Conservation (phyloP, 2,888 invertebrate genomes). For the Pecten maximus region DNA sequence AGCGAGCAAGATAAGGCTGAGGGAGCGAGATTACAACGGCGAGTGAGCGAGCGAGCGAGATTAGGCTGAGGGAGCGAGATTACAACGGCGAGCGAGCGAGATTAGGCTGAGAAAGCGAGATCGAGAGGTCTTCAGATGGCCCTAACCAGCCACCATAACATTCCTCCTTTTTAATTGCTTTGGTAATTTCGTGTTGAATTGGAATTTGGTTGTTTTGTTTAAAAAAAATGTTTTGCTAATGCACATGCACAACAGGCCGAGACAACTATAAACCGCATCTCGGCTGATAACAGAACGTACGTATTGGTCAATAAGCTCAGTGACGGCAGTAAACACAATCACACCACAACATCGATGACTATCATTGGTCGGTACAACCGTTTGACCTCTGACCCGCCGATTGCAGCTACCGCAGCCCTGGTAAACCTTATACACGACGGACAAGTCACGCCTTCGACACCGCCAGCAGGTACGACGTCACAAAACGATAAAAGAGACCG, state of each 20-base stretch:
- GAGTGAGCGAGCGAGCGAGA: no score
- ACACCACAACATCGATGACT: background rate
- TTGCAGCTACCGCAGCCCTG: background rate
- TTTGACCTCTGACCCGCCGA: conserved; percentile 1
- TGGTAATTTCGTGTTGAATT: background rate
- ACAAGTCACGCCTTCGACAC: background rate
- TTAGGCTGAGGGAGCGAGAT: no score
- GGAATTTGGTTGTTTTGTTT: background rate
- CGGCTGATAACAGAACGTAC: background rate
- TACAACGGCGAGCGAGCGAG: no score
- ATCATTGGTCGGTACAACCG: background rate
- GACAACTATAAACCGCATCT: background rate
- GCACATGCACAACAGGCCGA: background rate
- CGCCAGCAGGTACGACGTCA: conserved; percentile 34
- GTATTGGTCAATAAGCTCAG: background rate
- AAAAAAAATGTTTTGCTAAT: no score
- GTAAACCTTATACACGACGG: background rate
- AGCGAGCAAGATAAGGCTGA: no score
- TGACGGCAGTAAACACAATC: background rate
- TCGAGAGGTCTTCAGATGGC: no score
- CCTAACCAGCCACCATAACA: no score
- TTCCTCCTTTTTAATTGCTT: no score
- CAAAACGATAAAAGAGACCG: background rate
- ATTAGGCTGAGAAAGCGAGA: no score
- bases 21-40: no score